Conservation (phyloP, 2,113 vertebrate genomes). For the Tringa solitaria region DNA sequence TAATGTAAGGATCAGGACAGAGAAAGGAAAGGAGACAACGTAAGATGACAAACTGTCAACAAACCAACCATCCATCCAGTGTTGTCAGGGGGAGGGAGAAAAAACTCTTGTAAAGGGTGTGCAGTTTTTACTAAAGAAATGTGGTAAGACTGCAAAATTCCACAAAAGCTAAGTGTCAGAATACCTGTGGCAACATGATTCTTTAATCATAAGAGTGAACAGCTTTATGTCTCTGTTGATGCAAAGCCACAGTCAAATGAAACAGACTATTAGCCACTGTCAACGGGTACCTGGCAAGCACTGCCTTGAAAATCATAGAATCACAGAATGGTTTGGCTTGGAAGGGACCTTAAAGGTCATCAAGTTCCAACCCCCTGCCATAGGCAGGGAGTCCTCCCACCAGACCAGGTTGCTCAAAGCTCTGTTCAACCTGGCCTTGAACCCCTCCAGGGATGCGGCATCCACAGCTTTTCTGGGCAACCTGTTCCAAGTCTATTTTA, state of each 20-base stretch:
- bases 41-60: neutral
- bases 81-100: neutral
- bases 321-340: neutral
- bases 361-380: neutral
- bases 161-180: neutral
- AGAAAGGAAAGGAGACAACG: neutral
- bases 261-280: neutral
- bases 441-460: neutral
- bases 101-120: rapidly evolving
- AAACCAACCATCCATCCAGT: neutral
- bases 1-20: neutral
- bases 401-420: neutral
- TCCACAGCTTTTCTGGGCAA: neutral
- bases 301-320: neutral
- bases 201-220: neutral
- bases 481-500: neutral
- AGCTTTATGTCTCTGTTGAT: neutral
- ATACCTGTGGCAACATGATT: neutral
- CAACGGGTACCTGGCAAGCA: neutral
- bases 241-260: neutral
- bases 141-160: neutral
- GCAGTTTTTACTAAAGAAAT: neutral
- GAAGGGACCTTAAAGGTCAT: neutral
- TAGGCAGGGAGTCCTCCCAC: neutral
- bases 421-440: neutral